phyloP scores from a whole-genome alignment of 2,888 invertebrate genomes.

The Nephrotoma flavescens region DNA sequence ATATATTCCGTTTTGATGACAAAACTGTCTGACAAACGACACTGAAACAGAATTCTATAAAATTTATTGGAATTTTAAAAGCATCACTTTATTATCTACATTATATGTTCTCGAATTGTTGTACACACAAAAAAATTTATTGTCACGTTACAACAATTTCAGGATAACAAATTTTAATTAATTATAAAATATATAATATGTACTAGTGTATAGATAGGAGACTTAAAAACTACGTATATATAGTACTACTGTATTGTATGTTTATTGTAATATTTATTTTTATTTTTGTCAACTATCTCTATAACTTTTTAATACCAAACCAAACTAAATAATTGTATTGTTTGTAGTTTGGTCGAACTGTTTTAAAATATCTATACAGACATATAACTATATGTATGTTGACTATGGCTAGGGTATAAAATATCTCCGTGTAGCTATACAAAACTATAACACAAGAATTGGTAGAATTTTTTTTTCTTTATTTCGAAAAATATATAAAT shows the following conservation, averaged over 20 bases:
- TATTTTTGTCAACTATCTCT: background rate
- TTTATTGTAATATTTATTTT: background rate
- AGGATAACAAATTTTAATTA: background rate
- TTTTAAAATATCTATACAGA: background rate
- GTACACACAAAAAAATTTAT: background rate
- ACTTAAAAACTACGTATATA: background rate
- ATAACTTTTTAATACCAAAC: background rate
- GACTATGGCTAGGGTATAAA: background rate
- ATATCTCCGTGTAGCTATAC: background rate
- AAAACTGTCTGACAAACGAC: background rate
- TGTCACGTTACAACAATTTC: background rate
- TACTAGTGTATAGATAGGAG: background rate
- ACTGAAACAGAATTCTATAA: background rate
- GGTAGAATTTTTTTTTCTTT: background rate
- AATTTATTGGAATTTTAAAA: background rate
- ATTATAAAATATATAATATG: background rate
- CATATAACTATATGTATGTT: background rate
- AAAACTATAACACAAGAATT: background rate
- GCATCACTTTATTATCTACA: background rate
- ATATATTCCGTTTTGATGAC: background rate
- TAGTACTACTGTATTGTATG: background rate
- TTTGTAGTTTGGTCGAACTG: background rate
- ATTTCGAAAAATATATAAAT: background rate
- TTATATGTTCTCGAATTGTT: background rate
- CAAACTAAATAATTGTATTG: background rate